phyloP scores from a whole-genome alignment of 2,888 invertebrate genomes.

The Cerceris rybyensis region DNA sequence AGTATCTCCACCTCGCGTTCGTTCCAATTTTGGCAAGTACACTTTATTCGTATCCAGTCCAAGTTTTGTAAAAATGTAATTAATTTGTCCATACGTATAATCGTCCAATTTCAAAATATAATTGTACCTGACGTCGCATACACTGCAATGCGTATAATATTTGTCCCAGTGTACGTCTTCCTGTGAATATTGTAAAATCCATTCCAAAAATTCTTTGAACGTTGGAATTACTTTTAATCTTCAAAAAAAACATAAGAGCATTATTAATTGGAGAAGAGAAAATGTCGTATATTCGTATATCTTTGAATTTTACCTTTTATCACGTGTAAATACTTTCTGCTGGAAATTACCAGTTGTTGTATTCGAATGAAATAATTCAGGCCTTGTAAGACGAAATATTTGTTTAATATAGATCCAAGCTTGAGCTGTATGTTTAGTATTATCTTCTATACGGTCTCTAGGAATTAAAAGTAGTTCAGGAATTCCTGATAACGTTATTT shows the following conservation, averaged over 20 bases:
- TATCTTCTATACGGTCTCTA: slow-evolving; percentile 79
- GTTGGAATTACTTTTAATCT: slow-evolving; percentile 77
- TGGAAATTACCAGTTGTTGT: slow-evolving; percentile 64
- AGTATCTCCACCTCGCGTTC: slow-evolving; percentile 70
- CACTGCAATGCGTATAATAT: slow-evolving; percentile 77
- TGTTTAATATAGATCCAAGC: slow-evolving; percentile 77
- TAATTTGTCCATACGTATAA: slow-evolving; percentile 67
- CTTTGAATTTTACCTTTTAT: slow-evolving; percentile 68
- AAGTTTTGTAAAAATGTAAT: slow-evolving; percentile 70
- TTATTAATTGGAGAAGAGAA: neutral
- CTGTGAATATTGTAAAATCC: slow-evolving; percentile 72
- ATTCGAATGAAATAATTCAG: slow-evolving; percentile 73
- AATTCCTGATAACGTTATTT: neutral
- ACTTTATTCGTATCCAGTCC: slow-evolving; percentile 52
- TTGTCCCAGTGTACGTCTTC: slow-evolving; percentile 78
- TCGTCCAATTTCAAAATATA: slow-evolving; percentile 76
- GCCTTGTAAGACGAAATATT: slow-evolving; percentile 78
- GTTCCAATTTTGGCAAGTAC: slow-evolving; percentile 68
- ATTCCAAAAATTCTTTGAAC: slow-evolving; percentile 77
- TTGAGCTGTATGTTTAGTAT: slow-evolving; percentile 77
- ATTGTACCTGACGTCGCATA: slow-evolving; percentile 75
- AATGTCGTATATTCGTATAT: neutral
- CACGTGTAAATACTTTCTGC: slow-evolving; percentile 69
- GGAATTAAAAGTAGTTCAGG: neutral
- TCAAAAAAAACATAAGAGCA: slow-evolving; percentile 27